Percentiles rank a stretch among this genome's conserved stretches.
These are phyloP conservation scores for Poeciliopsis occidentalis DNA, from an alignment of 2,113 vertebrate species.

Conservation along the genomic window DNA sequence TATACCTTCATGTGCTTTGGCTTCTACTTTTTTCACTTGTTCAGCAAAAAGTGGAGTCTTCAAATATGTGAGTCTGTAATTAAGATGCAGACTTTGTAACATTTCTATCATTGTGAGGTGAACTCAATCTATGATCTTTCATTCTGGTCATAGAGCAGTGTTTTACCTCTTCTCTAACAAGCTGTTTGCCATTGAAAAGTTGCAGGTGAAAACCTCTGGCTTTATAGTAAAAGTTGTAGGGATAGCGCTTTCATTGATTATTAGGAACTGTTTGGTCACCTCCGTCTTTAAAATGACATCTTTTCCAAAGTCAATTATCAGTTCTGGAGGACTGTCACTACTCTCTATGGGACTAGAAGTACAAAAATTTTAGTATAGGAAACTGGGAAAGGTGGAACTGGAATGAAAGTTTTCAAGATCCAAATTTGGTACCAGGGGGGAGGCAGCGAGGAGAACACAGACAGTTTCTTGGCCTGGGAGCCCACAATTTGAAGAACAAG, in stretches of 20 bases:
- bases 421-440: constrained; percentile 23
- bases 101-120: not conserved
- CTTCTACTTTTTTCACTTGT: constrained; percentile 73
- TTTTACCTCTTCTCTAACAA: constrained; percentile 59
- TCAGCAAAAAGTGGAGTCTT: constrained; percentile 69
- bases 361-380: not conserved
- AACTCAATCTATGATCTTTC: constrained; percentile 8
- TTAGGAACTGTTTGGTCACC: constrained; percentile 77
- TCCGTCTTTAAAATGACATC: constrained; percentile 73
- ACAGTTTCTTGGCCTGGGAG: constrained; percentile 81
- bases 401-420: not conserved
- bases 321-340: constrained; percentile 8
- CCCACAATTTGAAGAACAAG: constrained; percentile 81
- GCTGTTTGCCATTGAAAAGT: constrained; percentile 12
- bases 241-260: constrained; percentile 87
- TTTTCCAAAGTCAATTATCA: constrained; percentile 86
- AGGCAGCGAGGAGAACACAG: constrained; percentile 79
- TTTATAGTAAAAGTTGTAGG: constrained; percentile 81
- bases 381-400: not conserved
- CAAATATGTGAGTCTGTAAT: constrained; percentile 47
- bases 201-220: constrained; percentile 83
- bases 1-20: constrained; percentile 81
- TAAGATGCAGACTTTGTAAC: constrained; percentile 25
- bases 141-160: constrained; percentile 7
- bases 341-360: constrained; percentile 6